Evolutionary conservation across 2,888 invertebrate species (phyloP), one percentile per base, ranked within the genome.

Genomic region (Drosophila formosana): DNA sequence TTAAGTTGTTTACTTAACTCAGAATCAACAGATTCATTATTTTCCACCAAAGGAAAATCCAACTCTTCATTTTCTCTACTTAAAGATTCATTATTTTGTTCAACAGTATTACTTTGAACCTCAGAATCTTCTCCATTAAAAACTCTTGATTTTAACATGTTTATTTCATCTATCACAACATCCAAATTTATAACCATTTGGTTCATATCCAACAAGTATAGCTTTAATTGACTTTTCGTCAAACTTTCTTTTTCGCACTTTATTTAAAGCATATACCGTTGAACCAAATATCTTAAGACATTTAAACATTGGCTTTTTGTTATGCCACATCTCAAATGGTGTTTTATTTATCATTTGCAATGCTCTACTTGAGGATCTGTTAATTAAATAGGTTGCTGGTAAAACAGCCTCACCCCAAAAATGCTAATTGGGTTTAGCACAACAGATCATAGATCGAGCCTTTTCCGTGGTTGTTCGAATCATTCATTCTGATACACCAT

Each of bases 381-480:
- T 2, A 18, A 18, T 18, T 18, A 18, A 18, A 18, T 90, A 89
- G 7, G 85, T 82, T 56, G 91, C 90, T 57, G 90, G 90, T 53
- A 89, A 74, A 25, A 91, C 80, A 34, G 90, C 90, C 72, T 91
- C 91, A 39, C 89, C 86, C 91, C 91, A 92, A 52, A 92, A 89
- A 3, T 3, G 9, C 77, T 91, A 90, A 37, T 73, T 64, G 9
- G 91, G 57, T 25, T 85, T 69, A 4, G 88, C 73, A 60, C 85
- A 66, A 37, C 30, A 50, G 5, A 62, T 32, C 67, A 62, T 52
- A 25, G 53, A 34, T 1, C 62, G 61, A 58, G 65, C 57, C 3
- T 66, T 66, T n/a, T 61, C 52, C 3, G 51, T 57, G 18, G 2
- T 18, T 18, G 18, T 18, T 18, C 18, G 18, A 18, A 18, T 18